These are phyloP conservation scores for Hyles euphorbiae DNA, from an alignment of 1,140 invertebrate species.

Conservation along the genomic window DNA sequence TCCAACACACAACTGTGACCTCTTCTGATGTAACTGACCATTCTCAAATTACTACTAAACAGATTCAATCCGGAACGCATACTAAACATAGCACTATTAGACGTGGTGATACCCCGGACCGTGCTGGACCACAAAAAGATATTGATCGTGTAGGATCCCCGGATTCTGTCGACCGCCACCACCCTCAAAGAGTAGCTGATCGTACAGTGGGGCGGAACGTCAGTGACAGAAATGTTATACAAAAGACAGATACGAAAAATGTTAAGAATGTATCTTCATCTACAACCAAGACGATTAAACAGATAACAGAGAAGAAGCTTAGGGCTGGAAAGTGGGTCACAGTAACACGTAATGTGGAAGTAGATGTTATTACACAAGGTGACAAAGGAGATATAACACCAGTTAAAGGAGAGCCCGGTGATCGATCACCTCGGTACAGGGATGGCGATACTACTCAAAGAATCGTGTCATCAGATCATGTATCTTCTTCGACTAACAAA, in stretches of 20 bases:
- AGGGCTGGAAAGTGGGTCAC: constrained; percentile 63
- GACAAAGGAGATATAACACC: constrained; percentile 16
- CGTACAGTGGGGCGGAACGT: constrained; percentile 28
- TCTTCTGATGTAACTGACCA: too few species aligned
- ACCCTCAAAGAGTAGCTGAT: constrained; percentile 17
- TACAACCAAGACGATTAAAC: constrained; percentile 58
- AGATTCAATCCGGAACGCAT: constrained; percentile 2
- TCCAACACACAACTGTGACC: not conserved
- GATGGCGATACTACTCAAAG: constrained; percentile 21
- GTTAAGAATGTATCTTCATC: constrained; percentile 43
- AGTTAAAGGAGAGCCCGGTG: constrained; percentile 21
- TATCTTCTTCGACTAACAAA: constrained; percentile 5
- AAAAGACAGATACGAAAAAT: constrained; percentile 43
- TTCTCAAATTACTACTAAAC: not conserved
- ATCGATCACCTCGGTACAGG: constrained; percentile 8
- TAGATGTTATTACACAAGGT: constrained; percentile 31
- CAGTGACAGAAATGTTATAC: constrained; percentile 34
- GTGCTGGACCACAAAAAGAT: constrained; percentile 20
- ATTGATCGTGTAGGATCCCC: constrained; percentile 19
- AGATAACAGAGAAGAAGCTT: constrained; percentile 66
- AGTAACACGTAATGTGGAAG: constrained; percentile 60
- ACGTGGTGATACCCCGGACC: constrained; percentile 30
- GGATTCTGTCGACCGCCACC: constrained; percentile 18
- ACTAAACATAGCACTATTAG: constrained; percentile 26
- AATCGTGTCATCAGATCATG: constrained; percentile 21